Conservation (phyloP, 2,113 vertebrate species). For the Siniperca knerii region DNA sequence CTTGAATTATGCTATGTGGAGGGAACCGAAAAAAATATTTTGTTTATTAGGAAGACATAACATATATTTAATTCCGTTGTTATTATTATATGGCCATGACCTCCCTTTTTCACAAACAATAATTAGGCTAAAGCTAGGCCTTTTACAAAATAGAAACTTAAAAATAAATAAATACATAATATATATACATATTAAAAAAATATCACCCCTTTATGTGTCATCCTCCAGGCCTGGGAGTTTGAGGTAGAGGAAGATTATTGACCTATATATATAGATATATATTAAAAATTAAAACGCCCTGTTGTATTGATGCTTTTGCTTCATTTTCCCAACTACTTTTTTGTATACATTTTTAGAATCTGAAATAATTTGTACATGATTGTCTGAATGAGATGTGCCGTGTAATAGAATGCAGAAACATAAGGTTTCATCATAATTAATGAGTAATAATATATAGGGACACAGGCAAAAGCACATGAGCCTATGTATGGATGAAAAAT, state of each 20-base stretch:
- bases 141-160: not conserved
- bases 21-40: not conserved
- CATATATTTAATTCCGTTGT: not conserved
- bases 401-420: not conserved
- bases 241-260: too few relatives aligned
- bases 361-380: not conserved
- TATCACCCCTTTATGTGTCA: too few relatives aligned
- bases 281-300: too few relatives aligned
- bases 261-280: too few relatives aligned
- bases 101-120: not conserved
- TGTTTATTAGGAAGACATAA: not conserved
- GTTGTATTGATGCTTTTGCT: too few relatives aligned
- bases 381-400: not conserved
- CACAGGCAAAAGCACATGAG: too few relatives aligned
- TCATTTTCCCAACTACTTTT: not conserved
- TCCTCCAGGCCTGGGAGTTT: too few relatives aligned
- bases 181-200: too few relatives aligned
- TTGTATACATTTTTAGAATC: not conserved
- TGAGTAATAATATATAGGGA: too few relatives aligned
- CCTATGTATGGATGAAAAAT: too few relatives aligned
- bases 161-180: not conserved
- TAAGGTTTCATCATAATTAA: too few relatives aligned
- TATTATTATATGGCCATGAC: not conserved
- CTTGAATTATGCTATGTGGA: not conserved
- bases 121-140: not conserved